Percentiles rank a stretch among this genome's conserved stretches.
Conservation (phyloP, 2,797 vertebrate species). For the Epinephelus coioides region DNA sequence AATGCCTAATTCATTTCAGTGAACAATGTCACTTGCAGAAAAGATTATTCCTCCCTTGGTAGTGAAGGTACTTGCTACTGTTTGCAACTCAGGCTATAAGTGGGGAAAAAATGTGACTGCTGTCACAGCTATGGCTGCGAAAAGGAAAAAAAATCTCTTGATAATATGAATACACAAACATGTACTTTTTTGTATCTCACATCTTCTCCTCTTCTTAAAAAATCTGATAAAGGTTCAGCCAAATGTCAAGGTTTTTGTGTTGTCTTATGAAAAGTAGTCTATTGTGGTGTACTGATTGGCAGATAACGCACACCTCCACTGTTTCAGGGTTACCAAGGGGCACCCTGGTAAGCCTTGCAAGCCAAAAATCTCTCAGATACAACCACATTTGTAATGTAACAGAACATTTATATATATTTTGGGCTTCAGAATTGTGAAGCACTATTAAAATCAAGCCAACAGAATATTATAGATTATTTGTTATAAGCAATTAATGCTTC, state of each 20-base stretch:
- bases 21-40: slow-evolving; percentile 12
- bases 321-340: not conserved
- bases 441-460: not conserved
- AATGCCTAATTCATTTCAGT: slow-evolving; percentile 10
- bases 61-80: not conserved
- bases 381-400: not conserved
- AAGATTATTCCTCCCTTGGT: not conserved
- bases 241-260: slow-evolving; percentile 1
- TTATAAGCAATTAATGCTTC: not conserved
- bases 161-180: not conserved
- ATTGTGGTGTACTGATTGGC: slow-evolving; percentile 3
- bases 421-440: not conserved
- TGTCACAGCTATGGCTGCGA: slow-evolving; percentile 5
- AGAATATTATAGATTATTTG: not conserved
- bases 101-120: not conserved
- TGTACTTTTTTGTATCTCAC: not conserved
- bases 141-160: not conserved
- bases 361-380: not conserved
- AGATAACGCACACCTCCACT: not conserved
- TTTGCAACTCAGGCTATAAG: not conserved
- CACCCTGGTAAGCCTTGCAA: not conserved
- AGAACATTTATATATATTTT: not conserved
- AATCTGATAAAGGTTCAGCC: not conserved
- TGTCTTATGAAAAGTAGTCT: not conserved
- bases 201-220: not conserved